Evolutionary conservation across 2,113 vertebrate genomes (phyloP).

Genomic region (Sakesphorus luctuosus): DNA sequence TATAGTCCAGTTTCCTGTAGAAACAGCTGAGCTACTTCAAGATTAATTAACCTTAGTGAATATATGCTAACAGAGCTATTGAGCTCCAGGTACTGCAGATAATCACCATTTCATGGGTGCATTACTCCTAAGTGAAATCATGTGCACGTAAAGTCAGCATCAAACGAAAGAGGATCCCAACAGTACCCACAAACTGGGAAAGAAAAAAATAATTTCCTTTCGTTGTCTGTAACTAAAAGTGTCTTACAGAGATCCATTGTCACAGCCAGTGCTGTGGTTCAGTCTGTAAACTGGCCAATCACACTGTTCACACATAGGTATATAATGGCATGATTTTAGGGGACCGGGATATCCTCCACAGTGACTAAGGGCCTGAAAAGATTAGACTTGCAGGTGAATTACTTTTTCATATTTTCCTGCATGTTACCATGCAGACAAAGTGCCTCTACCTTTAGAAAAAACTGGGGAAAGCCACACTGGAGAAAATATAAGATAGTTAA

Average conservation of each 20-base stretch:
- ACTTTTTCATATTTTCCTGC: background rate
- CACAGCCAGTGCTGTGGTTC: background rate
- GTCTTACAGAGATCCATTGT: background rate
- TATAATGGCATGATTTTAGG: background rate
- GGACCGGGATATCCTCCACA: background rate
- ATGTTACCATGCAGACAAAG: background rate
- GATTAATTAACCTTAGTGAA: conserved; percentile 39
- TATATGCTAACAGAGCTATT: background rate
- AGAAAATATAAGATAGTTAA: background rate
- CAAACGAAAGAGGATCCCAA: background rate
- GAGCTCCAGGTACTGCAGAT: background rate
- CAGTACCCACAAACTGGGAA: background rate
- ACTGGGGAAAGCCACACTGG: background rate
- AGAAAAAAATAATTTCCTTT: background rate
- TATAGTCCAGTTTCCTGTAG: background rate
- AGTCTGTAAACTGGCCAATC: background rate
- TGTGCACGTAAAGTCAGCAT: background rate
- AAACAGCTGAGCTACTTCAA: background rate
- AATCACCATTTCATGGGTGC: conserved; percentile 7
- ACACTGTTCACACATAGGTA: background rate
- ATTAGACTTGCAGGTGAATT: background rate
- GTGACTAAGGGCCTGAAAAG: background rate
- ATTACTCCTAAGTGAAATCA: background rate
- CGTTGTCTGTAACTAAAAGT: background rate
- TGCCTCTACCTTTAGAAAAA: background rate